Base-by-base conservation (phyloP, 2,113 vertebrate genomes). In the Albula glossodonta region DNA sequence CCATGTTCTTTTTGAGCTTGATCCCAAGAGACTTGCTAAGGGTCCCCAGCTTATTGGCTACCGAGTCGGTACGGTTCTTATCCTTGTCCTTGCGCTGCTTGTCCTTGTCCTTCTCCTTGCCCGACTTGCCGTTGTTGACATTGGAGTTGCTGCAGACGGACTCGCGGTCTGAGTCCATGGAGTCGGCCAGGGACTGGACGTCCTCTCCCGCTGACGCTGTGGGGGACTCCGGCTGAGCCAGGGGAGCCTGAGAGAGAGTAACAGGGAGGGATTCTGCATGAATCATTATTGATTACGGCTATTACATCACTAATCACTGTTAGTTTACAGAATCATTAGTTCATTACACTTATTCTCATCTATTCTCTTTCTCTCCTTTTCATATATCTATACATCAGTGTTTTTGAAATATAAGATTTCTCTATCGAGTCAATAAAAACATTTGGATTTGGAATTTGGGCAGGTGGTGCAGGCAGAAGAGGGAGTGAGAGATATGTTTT, bases 1-100 rank as follows among this genome's bases (percentile, higher is more conserved):
- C 98, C 98, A 99, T 99, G 90, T 99, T 99, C 92, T 99, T 99
- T 92, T 99, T 99, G 82, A 99, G 93, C 92, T 99, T 99, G 93
- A 98, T 99, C 86, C 98, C 98, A 77, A 99, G 92, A 4, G 97
- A 99, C 94, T 99, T 99, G 94, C 98, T 99, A 91, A 99, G 97
- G 93, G 97, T 99, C 87, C 98, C 98, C 52, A 99, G 96, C 95
- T 99, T 99, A 93, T 99, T 99, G 88, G 98, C 98, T 85, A 99
- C 98, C 2, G 98, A 99, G 93, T 99, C 98, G 0, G 97, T 95
- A 83, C 98, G 95, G 84, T 92, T 96, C 93, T 98, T 99, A 74
- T 98, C 98, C 87, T 98, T 97, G 74, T 99, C 98, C 88, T 99
- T 99, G 87, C 97, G 97, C 91, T 97, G 97, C 89, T 98, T 98